Percentiles rank a stretch among this genome's conserved stretches.
These are phyloP conservation scores for Matsumurasca onukii DNA, from an alignment of 1,140 invertebrate species.

Conservation along the genomic window DNA sequence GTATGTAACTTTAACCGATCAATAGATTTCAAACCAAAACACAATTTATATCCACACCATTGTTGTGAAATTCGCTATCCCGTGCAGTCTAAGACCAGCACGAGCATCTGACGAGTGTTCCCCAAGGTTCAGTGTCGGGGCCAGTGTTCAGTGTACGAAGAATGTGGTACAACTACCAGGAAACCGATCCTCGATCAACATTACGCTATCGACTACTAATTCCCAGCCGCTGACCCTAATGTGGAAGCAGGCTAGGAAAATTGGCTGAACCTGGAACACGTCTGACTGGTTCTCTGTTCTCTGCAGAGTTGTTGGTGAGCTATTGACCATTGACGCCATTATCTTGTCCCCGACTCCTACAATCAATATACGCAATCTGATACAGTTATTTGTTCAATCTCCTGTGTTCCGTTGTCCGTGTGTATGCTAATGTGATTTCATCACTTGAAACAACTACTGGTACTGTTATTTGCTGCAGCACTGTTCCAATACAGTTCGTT, in stretches of 20 bases:
- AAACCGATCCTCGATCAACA: background rate
- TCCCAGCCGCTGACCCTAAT: constrained; percentile 5
- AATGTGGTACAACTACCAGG: background rate
- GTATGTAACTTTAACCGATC: too few species aligned
- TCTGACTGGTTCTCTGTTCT: background rate
- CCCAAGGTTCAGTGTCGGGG: background rate
- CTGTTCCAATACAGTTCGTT: too few species aligned
- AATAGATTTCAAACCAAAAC: too few species aligned
- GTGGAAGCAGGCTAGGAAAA: constrained; percentile 9
- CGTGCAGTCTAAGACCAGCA: background rate
- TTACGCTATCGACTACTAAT: constrained; percentile 9
- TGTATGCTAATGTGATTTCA: too few species aligned
- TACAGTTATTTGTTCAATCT: too few species aligned
- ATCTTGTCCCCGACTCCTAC: background rate
- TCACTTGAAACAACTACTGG: too few species aligned
- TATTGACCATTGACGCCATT: background rate
- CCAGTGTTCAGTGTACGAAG: background rate
- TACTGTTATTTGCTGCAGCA: too few species aligned
- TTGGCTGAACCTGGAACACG: constrained; percentile 10
- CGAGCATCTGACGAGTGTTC: too few species aligned
- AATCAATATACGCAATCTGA: background rate
- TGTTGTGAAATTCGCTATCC: too few species aligned
- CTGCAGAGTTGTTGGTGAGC: background rate
- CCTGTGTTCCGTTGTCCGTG: too few species aligned
- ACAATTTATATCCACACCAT: too few species aligned